Evolutionary conservation across 2,797 vertebrate species (phyloP).

Genomic region (Lutjanus argentimaculatus): DNA sequence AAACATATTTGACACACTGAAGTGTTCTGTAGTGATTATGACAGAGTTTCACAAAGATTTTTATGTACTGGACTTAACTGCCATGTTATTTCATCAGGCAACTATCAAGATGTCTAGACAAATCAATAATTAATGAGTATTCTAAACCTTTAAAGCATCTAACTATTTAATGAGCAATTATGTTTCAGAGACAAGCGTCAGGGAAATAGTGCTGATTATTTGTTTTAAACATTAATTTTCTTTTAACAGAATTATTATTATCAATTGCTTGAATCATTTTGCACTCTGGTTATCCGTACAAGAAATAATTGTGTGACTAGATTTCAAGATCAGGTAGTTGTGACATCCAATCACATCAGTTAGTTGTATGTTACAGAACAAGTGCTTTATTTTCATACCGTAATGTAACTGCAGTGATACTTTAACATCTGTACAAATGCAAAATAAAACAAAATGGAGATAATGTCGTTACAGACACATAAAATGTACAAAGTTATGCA

Average conservation of each 20-base stretch:
- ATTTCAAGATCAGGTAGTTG: neutral
- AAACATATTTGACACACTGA: slow-evolving; percentile 9
- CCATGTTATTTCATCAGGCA: slow-evolving; percentile 74
- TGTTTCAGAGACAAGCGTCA: slow-evolving; percentile 55
- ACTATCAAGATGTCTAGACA: slow-evolving; percentile 81
- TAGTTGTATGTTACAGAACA: slow-evolving; percentile 84
- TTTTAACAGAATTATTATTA: neutral
- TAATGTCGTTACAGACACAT: slow-evolving; percentile 92
- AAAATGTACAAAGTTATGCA: slow-evolving; percentile 96
- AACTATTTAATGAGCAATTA: slow-evolving; percentile 79
- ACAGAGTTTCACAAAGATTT: slow-evolving; percentile 38
- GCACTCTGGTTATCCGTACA: neutral
- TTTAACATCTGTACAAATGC: slow-evolving; percentile 99
- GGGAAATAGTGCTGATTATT: slow-evolving; percentile 34
- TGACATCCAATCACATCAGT: slow-evolving; percentile 21
- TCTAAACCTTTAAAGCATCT: slow-evolving; percentile 76
- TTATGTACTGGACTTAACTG: slow-evolving; percentile 62
- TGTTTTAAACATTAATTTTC: slow-evolving; percentile 19
- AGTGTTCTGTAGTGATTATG: slow-evolving; percentile 27
- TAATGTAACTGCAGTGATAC: slow-evolving; percentile 96
- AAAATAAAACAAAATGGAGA: slow-evolving; percentile 82
- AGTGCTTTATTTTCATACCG: slow-evolving; percentile 98
- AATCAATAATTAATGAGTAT: slow-evolving; percentile 80
- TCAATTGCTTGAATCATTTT: neutral
- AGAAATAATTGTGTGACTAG: neutral